Evolutionary conservation across 1,140 invertebrate species (phyloP).

Genomic region (Aricia agestis): DNA sequence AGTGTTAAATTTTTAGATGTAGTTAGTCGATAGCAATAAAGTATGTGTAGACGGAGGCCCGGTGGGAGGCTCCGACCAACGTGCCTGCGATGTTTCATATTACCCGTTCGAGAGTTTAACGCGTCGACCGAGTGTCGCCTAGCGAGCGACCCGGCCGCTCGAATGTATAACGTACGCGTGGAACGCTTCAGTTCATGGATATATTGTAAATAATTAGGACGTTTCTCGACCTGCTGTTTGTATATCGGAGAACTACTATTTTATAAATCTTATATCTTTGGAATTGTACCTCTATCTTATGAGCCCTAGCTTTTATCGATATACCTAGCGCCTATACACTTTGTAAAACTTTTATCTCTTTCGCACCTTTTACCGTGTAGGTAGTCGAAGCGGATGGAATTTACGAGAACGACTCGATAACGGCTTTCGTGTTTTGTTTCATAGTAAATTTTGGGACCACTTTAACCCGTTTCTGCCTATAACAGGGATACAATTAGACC

Average conservation of each 20-base stretch:
- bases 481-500: conserved; percentile 43
- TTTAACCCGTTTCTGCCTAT: conserved; percentile 52
- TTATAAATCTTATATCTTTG: conserved; percentile 61
- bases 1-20: conserved; percentile 58
- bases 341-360: conserved; percentile 11
- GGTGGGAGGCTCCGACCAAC: conserved; percentile 46
- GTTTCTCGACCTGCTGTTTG: conserved; percentile 47
- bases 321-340: conserved; percentile 25
- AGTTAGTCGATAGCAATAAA: conserved; percentile 64
- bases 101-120: conserved; percentile 34
- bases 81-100: conserved; percentile 42
- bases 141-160: conserved; percentile 1
- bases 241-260: conserved; percentile 68
- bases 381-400: neutral
- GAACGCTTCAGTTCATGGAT: conserved; percentile 48
- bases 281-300: conserved; percentile 48
- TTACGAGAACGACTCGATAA: neutral
- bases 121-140: conserved; percentile 23
- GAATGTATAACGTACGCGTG: conserved; percentile 21
- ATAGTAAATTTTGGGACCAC: conserved; percentile 72
- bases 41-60: conserved; percentile 38
- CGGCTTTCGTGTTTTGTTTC: conserved; percentile 48
- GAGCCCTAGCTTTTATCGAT: conserved; percentile 15
- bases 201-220: conserved; percentile 60
- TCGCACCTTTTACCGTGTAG: conserved; percentile 4